phyloP scores from a whole-genome alignment of 2,888 invertebrate species.

The Acleris cristana region DNA sequence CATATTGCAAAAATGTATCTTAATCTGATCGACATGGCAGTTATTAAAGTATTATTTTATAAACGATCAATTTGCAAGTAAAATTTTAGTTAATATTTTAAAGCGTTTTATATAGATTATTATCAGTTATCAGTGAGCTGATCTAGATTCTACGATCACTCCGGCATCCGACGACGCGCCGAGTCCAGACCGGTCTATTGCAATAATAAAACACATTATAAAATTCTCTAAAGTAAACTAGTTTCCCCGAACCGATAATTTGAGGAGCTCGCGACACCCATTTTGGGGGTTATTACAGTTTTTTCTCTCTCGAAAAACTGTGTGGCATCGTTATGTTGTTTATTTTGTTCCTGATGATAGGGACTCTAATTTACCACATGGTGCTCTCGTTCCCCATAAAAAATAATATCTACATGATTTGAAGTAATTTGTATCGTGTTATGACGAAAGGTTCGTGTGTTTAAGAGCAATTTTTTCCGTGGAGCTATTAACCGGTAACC shows the following conservation, averaged over 20 bases:
- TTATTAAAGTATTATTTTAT: constrained; percentile 5
- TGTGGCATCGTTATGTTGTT: constrained; percentile 72
- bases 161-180: neutral
- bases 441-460: constrained; percentile 76
- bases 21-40: constrained; percentile 7
- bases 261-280: constrained; percentile 64
- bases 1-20: neutral
- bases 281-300: constrained; percentile 62
- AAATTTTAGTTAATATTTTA: constrained; percentile 15
- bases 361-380: constrained; percentile 81
- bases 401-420: constrained; percentile 79
- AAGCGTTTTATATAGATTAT: constrained; percentile 13
- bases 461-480: constrained; percentile 71
- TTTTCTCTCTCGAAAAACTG: constrained; percentile 58
- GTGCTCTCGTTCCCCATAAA: constrained; percentile 65
- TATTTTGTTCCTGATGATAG: constrained; percentile 70
- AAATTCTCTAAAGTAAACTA: constrained; percentile 51
- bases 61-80: constrained; percentile 17
- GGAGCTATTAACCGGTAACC: constrained; percentile 75
- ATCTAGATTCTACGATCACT: constrained; percentile 9
- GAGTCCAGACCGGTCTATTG: constrained; percentile 31
- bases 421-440: constrained; percentile 76
- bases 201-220: constrained; percentile 44
- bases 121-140: constrained; percentile 10
- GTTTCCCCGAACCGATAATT: constrained; percentile 60